Conservation (phyloP, 2,113 vertebrate species). For the Takifugu flavidus region DNA sequence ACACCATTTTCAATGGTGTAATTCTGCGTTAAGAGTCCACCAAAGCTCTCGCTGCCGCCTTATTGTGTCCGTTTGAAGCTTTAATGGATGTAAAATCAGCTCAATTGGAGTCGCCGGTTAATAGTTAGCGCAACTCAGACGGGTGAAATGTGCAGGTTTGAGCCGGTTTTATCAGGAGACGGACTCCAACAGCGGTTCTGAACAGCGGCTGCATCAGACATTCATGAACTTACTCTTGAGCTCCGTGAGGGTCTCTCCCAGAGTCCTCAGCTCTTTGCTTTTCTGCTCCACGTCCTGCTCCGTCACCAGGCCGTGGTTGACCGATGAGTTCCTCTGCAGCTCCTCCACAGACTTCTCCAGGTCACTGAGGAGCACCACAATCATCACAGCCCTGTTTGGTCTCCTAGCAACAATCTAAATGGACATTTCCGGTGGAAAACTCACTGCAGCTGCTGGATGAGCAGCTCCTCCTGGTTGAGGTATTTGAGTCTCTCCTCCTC, state of each 20-base stretch:
- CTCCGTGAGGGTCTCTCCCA: slow-evolving; percentile 89
- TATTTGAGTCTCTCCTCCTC: slow-evolving; percentile 96
- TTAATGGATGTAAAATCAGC: too few species aligned
- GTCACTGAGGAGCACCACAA: slow-evolving; percentile 74
- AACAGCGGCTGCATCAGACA: neutral
- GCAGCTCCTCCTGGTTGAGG: slow-evolving; percentile 95
- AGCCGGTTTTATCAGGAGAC: too few species aligned
- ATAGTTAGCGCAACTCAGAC: too few species aligned
- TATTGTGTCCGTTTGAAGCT: too few species aligned
- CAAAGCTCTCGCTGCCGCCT: too few species aligned
- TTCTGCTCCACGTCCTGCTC: slow-evolving; percentile 94
- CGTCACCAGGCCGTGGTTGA: slow-evolving; percentile 86
- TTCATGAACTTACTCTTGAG: slow-evolving; percentile 83
- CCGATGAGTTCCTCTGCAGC: slow-evolving; percentile 85
- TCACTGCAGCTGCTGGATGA: slow-evolving; percentile 97
- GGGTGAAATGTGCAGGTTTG: too few species aligned
- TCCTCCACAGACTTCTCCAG: slow-evolving; percentile 93
- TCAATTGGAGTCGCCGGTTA: too few species aligned
- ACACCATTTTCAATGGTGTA: too few species aligned
- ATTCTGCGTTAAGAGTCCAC: too few species aligned
- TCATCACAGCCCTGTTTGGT: neutral
- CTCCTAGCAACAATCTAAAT: too few species aligned
- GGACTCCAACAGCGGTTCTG: neutral
- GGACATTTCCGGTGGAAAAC: slow-evolving; percentile 30
- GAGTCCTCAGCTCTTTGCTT: slow-evolving; percentile 86